Percentiles rank a stretch among this genome's conserved stretches.
These are phyloP conservation scores for Ivindomyrus marchei DNA, from an alignment of 2,113 vertebrate species.

Conservation along the genomic window DNA sequence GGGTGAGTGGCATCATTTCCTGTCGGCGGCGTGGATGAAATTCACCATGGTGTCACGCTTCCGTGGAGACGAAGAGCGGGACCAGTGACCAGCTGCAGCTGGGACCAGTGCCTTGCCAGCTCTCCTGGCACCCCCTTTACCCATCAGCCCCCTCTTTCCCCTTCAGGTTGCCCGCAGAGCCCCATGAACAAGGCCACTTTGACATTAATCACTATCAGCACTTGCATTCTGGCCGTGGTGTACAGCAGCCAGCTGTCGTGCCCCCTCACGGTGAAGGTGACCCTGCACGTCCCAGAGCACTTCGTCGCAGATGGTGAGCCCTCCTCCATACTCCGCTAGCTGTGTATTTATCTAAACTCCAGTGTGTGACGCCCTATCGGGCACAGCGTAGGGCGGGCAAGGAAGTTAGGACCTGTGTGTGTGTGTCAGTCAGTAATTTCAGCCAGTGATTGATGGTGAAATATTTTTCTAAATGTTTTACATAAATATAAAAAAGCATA, in stretches of 20 bases:
- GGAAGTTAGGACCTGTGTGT: background rate
- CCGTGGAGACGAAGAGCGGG: background rate
- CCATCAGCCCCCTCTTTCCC: constrained; percentile 22
- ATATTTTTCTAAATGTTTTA: background rate
- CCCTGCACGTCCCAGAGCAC: constrained; percentile 92
- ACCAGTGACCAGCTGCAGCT: background rate
- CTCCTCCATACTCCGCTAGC: background rate
- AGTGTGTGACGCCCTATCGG: background rate
- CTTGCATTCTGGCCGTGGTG: constrained; percentile 89
- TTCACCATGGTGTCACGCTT: background rate
- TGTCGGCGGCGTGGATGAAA: constrained; percentile 7
- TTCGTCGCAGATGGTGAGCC: constrained; percentile 95
- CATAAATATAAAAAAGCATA: background rate
- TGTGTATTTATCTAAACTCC: background rate
- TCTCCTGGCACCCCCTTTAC: constrained; percentile 15
- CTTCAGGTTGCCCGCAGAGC: constrained; percentile 82
- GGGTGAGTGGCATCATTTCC: background rate
- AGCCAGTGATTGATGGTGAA: background rate
- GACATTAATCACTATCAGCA: constrained; percentile 88
- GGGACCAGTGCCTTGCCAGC: background rate
- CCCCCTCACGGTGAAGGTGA: constrained; percentile 92
- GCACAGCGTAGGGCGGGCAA: background rate
- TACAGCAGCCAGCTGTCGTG: constrained; percentile 90
- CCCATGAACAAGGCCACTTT: constrained; percentile 90
- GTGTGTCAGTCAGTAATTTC: background rate